Evolutionary conservation across 2,797 vertebrate species (phyloP).

Genomic region (Semotilus atromaculatus): DNA sequence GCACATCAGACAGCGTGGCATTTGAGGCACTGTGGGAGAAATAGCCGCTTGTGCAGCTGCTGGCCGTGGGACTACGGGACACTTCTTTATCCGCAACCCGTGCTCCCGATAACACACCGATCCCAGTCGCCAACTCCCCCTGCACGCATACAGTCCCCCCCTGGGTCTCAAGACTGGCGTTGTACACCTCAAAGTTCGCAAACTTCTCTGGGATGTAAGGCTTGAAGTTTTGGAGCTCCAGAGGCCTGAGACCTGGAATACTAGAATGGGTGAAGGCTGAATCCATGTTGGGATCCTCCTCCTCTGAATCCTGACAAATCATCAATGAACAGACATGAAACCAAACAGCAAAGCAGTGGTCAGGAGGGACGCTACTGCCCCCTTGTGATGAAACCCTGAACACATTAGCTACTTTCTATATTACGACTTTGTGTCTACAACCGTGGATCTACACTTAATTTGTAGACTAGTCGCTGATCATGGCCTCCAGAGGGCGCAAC

Average conservation of each 20-base stretch:
- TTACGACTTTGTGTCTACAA: constrained; percentile 4
- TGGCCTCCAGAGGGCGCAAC: too few relatives aligned
- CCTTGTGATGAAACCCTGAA: background rate
- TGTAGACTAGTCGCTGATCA: background rate
- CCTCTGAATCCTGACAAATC: constrained; percentile 91
- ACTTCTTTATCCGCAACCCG: constrained; percentile 80
- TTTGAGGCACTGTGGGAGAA: constrained; percentile 98
- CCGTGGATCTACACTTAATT: background rate
- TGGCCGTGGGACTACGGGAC: constrained; percentile 92
- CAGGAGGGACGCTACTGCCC: background rate
- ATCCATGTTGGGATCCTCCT: constrained; percentile 85
- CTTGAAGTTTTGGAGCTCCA: constrained; percentile 75
- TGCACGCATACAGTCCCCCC: constrained; percentile 58
- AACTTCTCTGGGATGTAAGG: constrained; percentile 94
- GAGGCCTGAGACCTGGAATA: constrained; percentile 64
- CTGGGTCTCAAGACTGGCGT: constrained; percentile 87
- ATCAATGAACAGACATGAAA: constrained; percentile 53
- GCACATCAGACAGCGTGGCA: constrained; percentile 91
- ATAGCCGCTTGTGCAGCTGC: constrained; percentile 97
- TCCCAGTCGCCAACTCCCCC: constrained; percentile 55
- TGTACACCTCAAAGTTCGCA: constrained; percentile 98
- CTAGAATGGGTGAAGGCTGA: constrained; percentile 72
- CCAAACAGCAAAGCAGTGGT: constrained; percentile 42
- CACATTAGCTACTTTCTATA: background rate
- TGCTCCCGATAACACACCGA: constrained; percentile 33